Evolutionary conservation across 1,140 invertebrate species (phyloP).

Genomic region (Cherax quadricarinatus): DNA sequence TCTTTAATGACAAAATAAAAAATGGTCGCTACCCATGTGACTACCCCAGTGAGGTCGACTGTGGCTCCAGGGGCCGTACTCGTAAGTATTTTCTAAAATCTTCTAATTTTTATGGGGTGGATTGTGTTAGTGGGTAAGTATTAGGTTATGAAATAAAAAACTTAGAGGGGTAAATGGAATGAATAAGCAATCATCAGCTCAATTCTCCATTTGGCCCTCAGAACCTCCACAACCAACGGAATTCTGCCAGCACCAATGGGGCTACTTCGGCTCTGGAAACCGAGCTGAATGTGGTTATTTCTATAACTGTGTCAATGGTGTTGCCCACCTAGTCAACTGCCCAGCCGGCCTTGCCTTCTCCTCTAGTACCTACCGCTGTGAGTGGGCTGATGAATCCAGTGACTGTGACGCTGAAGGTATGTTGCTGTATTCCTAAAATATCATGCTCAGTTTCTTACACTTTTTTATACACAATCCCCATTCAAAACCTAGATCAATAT

Average conservation of each 20-base stretch:
- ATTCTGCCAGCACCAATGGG: constrained; percentile 44
- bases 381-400: constrained; percentile 53
- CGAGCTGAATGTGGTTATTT: constrained; percentile 44
- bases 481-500: not conserved
- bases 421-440: not conserved
- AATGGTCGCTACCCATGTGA: constrained; percentile 54
- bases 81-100: constrained; percentile 26
- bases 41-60: constrained; percentile 47
- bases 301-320: constrained; percentile 59
- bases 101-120: not conserved
- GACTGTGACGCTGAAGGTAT: constrained; percentile 56
- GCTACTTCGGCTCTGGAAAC: constrained; percentile 56
- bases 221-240: constrained; percentile 35
- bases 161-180: no score
- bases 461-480: not conserved
- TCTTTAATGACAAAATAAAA: constrained; percentile 48
- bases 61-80: constrained; percentile 24
- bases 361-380: constrained; percentile 58
- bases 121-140: not conserved
- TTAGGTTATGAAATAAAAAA: no score
- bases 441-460: not conserved
- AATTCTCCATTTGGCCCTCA: not conserved
- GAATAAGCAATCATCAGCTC: no score
- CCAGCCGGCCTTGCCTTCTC: constrained; percentile 58
- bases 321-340: constrained; percentile 8